A percentile compares a stretch with the other conserved stretches of the same genome.
Conservation (phyloP, 35 echinoderm and acorn worm genomes). For the Ophioderma brevispina region DNA sequence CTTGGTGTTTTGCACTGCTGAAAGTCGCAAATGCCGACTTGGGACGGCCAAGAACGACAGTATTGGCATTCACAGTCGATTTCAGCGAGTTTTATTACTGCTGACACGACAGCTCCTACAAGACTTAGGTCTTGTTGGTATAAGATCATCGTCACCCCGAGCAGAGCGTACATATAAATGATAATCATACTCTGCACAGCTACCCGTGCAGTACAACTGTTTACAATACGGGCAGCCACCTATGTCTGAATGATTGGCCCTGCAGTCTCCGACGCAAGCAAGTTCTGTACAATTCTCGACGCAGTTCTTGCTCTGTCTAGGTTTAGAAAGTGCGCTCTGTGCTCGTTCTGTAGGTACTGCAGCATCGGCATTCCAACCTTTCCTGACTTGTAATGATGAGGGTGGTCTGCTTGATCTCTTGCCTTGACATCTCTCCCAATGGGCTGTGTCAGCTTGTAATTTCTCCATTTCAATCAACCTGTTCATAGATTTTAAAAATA, state of each 20-base stretch:
- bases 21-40: conserved; percentile 91
- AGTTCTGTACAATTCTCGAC: conserved; percentile 56
- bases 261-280: conserved; percentile 86
- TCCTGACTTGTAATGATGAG: conserved; percentile 73
- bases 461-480: conserved; percentile 90
- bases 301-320: conserved; percentile 73
- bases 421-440: conserved; percentile 66
- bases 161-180: conserved; percentile 70
- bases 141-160: conserved; percentile 15
- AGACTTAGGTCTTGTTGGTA: conserved; percentile 64
- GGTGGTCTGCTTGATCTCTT: conserved; percentile 38
- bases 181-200: conserved; percentile 87
- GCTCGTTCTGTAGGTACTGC: conserved; percentile 86
- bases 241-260: neutral
- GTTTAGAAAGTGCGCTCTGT: conserved; percentile 53
- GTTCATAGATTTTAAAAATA: no score
- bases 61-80: conserved; percentile 73
- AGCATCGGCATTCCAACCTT: conserved; percentile 85
- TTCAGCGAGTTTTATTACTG: conserved; percentile 31
- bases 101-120: conserved; percentile 65
- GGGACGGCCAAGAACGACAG: conserved; percentile 81
- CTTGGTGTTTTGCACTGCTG: conserved; percentile 69
- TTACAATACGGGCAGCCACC: conserved; percentile 61
- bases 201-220: conserved; percentile 71
- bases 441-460: conserved; percentile 72